These are phyloP conservation scores for Mungos mungo DNA, from an alignment of 2,113 vertebrate genomes.

Conservation along the genomic window DNA sequence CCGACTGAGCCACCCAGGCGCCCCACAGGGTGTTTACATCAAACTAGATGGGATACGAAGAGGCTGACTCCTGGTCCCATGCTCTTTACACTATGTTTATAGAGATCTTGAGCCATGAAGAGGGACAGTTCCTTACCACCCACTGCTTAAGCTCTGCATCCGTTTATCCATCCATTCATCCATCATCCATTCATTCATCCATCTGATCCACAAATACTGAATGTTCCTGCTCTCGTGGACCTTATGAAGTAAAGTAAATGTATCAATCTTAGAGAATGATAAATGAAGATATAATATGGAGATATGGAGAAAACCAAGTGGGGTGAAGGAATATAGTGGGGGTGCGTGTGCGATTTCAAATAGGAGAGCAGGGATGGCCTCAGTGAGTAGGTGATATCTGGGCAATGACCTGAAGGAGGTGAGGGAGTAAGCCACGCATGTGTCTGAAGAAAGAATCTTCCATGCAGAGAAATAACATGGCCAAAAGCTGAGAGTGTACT, in stretches of 20 bases:
- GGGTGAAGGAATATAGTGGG: neutral
- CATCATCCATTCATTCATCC: neutral
- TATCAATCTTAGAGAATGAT: neutral
- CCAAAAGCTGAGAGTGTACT: neutral
- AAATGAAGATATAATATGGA: neutral
- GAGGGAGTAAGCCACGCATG: neutral
- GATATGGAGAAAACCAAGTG: conserved; percentile 4
- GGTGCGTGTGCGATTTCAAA: neutral
- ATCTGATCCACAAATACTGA: neutral
- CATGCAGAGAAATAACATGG: neutral
- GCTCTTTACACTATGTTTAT: neutral
- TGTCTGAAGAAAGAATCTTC: conserved; percentile 1
- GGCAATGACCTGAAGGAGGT: neutral
- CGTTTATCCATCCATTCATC: neutral
- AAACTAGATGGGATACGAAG: neutral
- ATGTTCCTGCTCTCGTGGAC: neutral
- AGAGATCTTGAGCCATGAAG: neutral
- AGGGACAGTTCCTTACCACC: neutral
- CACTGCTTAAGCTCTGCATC: neutral
- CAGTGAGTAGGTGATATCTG: neutral
- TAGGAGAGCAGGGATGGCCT: neutral
- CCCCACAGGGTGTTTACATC: neutral
- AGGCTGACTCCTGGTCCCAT: neutral
- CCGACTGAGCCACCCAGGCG: no score
- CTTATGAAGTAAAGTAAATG: neutral